A percentile compares a stretch with the other conserved stretches of the same genome.
phyloP scores from a whole-genome alignment of 2,797 vertebrate genomes.

The Myotis planiceps region DNA sequence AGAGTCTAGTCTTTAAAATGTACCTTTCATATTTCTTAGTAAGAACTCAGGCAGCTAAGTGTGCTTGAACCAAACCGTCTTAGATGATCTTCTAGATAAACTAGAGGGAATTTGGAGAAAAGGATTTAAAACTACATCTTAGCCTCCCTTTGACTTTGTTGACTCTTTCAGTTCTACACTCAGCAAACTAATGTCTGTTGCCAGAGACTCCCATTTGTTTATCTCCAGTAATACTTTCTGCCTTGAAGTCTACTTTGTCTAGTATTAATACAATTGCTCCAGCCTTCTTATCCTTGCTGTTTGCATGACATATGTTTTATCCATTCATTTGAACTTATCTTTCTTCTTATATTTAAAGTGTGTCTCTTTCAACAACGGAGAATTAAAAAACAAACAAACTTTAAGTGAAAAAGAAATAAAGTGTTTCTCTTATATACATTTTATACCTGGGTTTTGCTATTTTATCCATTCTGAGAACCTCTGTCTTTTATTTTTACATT shows the following conservation, averaged over 20 bases:
- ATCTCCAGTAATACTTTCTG: background rate
- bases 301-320: background rate
- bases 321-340: background rate
- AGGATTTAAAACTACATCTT: background rate
- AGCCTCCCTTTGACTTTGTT: background rate
- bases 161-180: background rate
- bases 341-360: background rate
- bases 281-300: background rate
- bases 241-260: background rate
- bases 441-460: background rate
- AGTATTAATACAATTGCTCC: background rate
- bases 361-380: background rate
- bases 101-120: background rate
- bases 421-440: background rate
- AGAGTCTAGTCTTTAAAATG: background rate
- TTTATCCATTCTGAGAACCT: slow-evolving; percentile 20
- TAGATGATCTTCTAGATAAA: slow-evolving; percentile 18
- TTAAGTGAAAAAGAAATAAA: background rate
- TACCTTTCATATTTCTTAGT: background rate
- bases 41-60: background rate
- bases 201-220: background rate
- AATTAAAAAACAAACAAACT: no score
- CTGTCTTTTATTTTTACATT: slow-evolving; percentile 39
- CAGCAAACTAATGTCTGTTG: background rate
- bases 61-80: background rate